phyloP scores from a whole-genome alignment of 2,888 invertebrate species.

The Sinhomidia bicolor region DNA sequence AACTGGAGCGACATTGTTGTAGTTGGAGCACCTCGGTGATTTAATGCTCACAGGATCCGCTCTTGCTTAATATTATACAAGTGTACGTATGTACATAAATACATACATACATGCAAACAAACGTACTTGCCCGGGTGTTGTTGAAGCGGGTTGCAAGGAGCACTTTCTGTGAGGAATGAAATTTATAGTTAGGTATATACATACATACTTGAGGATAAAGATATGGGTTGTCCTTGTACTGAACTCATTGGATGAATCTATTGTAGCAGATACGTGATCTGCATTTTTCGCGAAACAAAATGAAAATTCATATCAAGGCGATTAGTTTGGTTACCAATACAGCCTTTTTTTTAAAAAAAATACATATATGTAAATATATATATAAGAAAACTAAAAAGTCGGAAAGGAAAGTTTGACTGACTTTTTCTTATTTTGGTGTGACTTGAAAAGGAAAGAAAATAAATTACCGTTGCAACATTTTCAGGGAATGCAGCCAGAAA shows the following conservation, averaged over 20 bases:
- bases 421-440: not conserved
- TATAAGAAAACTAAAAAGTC: not conserved
- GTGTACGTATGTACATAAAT: no score
- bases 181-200: not conserved
- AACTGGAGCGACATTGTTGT: not conserved
- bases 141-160: not conserved
- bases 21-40: conserved; percentile 1
- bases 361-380: not conserved
- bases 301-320: conserved; percentile 35
- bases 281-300: conserved; percentile 46
- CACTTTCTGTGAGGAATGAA: not conserved
- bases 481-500: conserved; percentile 37
- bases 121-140: no score
- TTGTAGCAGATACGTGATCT: conserved; percentile 41
- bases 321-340: not conserved
- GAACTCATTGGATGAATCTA: not conserved
- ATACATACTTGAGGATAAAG: not conserved
- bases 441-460: not conserved
- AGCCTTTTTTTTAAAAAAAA: not conserved
- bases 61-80: not conserved
- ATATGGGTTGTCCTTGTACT: not conserved
- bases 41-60: conserved; percentile 34
- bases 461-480: not conserved
- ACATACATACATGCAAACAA: no score
- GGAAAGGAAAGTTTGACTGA: conserved; percentile 5